Evolutionary conservation across 2,113 vertebrate genomes (phyloP).

Genomic region (Campylomormyrus tamandua): DNA sequence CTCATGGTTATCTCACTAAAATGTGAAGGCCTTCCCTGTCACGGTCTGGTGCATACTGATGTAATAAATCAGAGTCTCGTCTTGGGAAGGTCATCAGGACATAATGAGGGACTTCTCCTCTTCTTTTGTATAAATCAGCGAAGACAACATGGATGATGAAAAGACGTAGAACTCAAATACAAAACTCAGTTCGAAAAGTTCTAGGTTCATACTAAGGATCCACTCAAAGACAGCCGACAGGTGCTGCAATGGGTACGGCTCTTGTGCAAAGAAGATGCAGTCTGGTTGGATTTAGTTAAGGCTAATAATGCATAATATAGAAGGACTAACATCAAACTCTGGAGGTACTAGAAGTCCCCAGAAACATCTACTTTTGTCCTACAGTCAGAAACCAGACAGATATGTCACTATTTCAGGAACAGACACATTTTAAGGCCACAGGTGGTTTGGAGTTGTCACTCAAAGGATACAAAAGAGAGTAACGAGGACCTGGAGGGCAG

Average conservation of each 20-base stretch:
- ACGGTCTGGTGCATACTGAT: neutral
- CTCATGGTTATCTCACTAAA: neutral
- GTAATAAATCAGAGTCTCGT: neutral
- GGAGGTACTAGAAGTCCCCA: neutral
- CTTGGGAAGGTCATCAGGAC: slow-evolving; percentile 38
- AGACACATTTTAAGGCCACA: neutral
- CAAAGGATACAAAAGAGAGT: slow-evolving; percentile 66
- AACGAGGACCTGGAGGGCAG: slow-evolving; percentile 42
- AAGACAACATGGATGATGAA: slow-evolving; percentile 60
- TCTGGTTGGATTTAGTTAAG: slow-evolving; percentile 49
- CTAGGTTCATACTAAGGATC: slow-evolving; percentile 58
- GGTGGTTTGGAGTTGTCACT: neutral
- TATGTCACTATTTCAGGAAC: neutral
- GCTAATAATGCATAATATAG: neutral
- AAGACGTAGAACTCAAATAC: slow-evolving; percentile 58
- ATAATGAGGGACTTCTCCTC: slow-evolving; percentile 59
- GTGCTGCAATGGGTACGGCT: slow-evolving; percentile 39
- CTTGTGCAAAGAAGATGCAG: slow-evolving; percentile 46
- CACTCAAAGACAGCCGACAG: slow-evolving; percentile 63
- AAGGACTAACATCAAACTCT: neutral
- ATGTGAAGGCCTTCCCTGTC: neutral
- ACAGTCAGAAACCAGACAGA: neutral
- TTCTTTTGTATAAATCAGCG: slow-evolving; percentile 45
- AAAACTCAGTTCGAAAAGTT: slow-evolving; percentile 64
- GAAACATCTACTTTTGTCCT: neutral